Conservation (phyloP, 1,140 invertebrate genomes). For the Pectinophora gossypiella region DNA sequence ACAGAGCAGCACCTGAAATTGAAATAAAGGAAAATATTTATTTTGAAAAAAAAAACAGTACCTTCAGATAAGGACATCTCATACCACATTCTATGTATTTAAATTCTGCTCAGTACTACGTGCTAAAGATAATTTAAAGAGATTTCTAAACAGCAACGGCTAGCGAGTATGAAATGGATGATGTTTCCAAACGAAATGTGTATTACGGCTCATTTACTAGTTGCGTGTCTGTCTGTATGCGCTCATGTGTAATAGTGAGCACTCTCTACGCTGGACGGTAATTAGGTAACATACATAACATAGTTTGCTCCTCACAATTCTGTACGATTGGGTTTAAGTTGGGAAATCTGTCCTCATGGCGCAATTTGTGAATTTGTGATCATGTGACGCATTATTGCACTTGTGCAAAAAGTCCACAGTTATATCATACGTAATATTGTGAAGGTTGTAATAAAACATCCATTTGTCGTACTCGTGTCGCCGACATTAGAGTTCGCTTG, state of each 20-base stretch:
- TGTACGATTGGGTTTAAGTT: constrained; percentile 19
- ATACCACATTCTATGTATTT: too few species aligned
- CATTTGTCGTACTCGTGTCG: too few species aligned
- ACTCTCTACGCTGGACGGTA: constrained; percentile 22
- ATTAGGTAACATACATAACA: constrained; percentile 32
- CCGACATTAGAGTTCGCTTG: too few species aligned
- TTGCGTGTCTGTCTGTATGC: constrained; percentile 5
- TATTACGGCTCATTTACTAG: constrained; percentile 8
- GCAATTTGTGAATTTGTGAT: neutral
- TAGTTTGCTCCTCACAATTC: constrained; percentile 21
- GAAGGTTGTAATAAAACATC: too few species aligned
- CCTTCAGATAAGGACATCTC: too few species aligned
- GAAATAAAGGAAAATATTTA: constrained; percentile 5
- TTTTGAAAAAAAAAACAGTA: too few species aligned
- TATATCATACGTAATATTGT: neutral
- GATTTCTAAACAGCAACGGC: neutral
- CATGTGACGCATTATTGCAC: neutral
- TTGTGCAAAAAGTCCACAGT: neutral
- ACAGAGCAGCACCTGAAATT: constrained; percentile 51
- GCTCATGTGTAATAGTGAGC: constrained; percentile 1
- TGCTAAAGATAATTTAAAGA: neutral
- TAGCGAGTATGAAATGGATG: neutral
- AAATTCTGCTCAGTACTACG: neutral
- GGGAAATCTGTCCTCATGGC: constrained; percentile 21
- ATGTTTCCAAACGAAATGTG: constrained; percentile 10